A percentile compares a stretch with the other conserved stretches of the same genome.
These are phyloP conservation scores for Drosophila suzukii DNA, from an alignment of 1,140 invertebrate genomes.

Conservation along the genomic window DNA sequence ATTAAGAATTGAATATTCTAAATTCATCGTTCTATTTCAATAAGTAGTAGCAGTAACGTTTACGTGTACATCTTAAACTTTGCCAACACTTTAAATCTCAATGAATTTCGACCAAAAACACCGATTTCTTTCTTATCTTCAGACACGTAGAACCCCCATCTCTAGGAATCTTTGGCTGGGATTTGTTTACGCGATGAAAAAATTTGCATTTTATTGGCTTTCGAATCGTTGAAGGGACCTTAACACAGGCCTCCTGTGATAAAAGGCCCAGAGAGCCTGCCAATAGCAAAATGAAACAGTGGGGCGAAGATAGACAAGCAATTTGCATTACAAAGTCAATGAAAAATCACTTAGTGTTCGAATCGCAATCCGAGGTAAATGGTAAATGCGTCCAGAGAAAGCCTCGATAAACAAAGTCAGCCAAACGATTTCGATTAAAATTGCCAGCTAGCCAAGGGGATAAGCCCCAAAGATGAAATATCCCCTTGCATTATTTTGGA, in stretches of 20 bases:
- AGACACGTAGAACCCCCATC: slow-evolving; percentile 17
- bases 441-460: neutral
- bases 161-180: slow-evolving; percentile 21
- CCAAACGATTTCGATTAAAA: slow-evolving; percentile 42
- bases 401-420: slow-evolving; percentile 32
- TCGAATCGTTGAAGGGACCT: slow-evolving; percentile 33
- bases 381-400: slow-evolving; percentile 18
- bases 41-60: too few relatives aligned
- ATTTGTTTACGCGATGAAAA: slow-evolving; percentile 62
- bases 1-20: too few relatives aligned
- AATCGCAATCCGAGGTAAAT: slow-evolving; percentile 36
- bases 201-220: slow-evolving; percentile 80
- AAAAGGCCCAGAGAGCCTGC: slow-evolving; percentile 25
- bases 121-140: neutral
- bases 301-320: slow-evolving; percentile 22
- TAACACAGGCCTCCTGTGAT: slow-evolving; percentile 16
- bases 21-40: too few relatives aligned
- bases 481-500: slow-evolving; percentile 15
- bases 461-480: slow-evolving; percentile 31
- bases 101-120: neutral
- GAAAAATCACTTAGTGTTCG: slow-evolving; percentile 70
- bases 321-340: slow-evolving; percentile 81
- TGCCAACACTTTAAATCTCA: neutral
- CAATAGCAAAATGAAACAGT: neutral
- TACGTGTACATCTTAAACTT: too few relatives aligned